Evolutionary conservation across 2,797 vertebrate genomes (phyloP).

Genomic region (Buphagus erythrorhynchus): DNA sequence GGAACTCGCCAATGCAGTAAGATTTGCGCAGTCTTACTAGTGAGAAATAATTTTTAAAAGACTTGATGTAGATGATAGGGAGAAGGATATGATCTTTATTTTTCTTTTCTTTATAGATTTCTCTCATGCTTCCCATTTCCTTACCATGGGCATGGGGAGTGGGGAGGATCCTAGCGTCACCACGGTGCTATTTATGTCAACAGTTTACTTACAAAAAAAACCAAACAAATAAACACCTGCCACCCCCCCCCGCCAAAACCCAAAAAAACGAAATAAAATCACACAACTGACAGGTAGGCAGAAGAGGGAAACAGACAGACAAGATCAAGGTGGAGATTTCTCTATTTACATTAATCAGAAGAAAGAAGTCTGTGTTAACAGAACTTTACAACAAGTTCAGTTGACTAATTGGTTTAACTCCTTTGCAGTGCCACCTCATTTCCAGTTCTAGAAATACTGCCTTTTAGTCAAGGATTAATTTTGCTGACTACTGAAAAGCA

Average conservation of each 20-base stretch:
- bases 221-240: not conserved
- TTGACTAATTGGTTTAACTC: not conserved
- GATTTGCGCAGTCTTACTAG: not conserved
- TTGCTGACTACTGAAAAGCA: not conserved
- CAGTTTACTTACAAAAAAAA: not conserved
- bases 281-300: not conserved
- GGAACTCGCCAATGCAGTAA: not conserved
- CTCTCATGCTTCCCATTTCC: not conserved
- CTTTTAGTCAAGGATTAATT: not conserved
- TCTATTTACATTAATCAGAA: not conserved
- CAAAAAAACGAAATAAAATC: not conserved
- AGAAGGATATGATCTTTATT: not conserved
- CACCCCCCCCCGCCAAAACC: too few species aligned
- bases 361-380: not conserved
- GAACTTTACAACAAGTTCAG: not conserved
- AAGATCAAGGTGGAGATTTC: not conserved
- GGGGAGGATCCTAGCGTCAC: not conserved
- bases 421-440: not conserved
- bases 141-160: not conserved
- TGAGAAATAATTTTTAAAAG: not conserved
- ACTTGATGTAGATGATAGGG: not conserved
- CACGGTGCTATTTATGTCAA: not conserved
- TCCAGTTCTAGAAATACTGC: not conserved
- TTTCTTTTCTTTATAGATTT: not conserved
- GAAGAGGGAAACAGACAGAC: not conserved